Evolutionary conservation across 2,888 invertebrate genomes (phyloP), one percentile per base, ranked within the genome.

Genomic region (Sepioteuthis lessoniana): DNA sequence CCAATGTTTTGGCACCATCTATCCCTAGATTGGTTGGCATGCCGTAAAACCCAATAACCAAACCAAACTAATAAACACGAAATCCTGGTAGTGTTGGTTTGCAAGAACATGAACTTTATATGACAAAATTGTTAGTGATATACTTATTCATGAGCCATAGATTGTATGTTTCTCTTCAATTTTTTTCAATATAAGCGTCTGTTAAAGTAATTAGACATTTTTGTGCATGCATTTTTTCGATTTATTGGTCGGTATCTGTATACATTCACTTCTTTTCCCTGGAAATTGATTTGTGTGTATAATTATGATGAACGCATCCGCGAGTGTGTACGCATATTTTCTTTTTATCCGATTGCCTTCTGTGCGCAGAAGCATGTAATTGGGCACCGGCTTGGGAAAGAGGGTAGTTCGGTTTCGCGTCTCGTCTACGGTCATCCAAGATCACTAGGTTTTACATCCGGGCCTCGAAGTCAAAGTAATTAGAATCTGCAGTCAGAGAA

Each of bases 401-500:
- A 76, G 76, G n/a, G 76, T n/a, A 76, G n/a, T 76, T n/a, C 76
- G n/a, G 76, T 76, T 76, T 76, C 76, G 76, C 35, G n/a, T 76
- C n/a, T 76, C n/a, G 76, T 76, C 76, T 76, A n/a, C 76, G 76
- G 76, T 76, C 76, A 76, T 76, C n/a, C 76, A 13, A 76, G 76
- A 76, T 76, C 76, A 76, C 76, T 35, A 76, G 76, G n/a, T 76
- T 76, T 76, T 76, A 76, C 76, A n/a, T 76, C 76, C n/a, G n/a
- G 76, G 76, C 76, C 76, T 76, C n/a, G 76, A 76, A 76, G 76
- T 76, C 76, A 76, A 76, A 76, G 76, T n/a, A 76, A 76, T 76
- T 76, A 76, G n/a, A 76, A 76, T 35, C 10, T 35, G n/a, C 19
- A n/a, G 25, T 76, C 76, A 76, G n/a, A n/a, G 76, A 10, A 16